Evolutionary conservation across 2,888 invertebrate species (phyloP).

Genomic region (Antheraea yamamai): DNA sequence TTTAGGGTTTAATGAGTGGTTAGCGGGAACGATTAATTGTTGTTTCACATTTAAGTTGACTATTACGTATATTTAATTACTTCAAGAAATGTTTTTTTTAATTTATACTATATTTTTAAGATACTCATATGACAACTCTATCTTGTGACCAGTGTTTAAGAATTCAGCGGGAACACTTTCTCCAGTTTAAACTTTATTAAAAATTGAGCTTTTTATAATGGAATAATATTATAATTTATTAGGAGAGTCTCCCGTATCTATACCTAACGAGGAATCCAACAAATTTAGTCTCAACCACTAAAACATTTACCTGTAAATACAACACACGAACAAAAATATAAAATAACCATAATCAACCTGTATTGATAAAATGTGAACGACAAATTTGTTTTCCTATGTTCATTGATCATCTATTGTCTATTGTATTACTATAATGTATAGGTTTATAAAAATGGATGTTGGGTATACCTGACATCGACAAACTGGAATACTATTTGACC

Average conservation of each 20-base stretch:
- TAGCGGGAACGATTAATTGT: slow-evolving; percentile 1
- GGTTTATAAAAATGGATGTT: too few relatives aligned
- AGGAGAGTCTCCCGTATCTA: background rate
- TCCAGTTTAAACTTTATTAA: background rate
- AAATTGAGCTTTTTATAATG: background rate
- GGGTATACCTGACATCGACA: too few relatives aligned
- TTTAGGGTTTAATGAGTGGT: background rate
- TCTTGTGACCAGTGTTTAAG: background rate
- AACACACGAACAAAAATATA: background rate
- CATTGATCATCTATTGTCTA: too few relatives aligned
- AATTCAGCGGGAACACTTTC: background rate
- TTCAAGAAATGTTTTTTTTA: background rate
- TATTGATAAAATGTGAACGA: background rate
- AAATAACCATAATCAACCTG: background rate
- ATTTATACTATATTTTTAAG: background rate
- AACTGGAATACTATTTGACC: too few relatives aligned
- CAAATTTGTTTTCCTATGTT: too few relatives aligned
- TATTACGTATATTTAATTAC: background rate
- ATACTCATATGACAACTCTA: background rate
- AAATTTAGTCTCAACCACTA: background rate
- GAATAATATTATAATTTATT: background rate
- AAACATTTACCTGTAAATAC: background rate
- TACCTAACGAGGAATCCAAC: background rate
- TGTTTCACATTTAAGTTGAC: background rate
- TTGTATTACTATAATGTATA: too few relatives aligned